Evolutionary conservation across 2,888 invertebrate genomes (phyloP), one percentile per base, ranked within the genome.

Genomic region (Cerastoderma edule): DNA sequence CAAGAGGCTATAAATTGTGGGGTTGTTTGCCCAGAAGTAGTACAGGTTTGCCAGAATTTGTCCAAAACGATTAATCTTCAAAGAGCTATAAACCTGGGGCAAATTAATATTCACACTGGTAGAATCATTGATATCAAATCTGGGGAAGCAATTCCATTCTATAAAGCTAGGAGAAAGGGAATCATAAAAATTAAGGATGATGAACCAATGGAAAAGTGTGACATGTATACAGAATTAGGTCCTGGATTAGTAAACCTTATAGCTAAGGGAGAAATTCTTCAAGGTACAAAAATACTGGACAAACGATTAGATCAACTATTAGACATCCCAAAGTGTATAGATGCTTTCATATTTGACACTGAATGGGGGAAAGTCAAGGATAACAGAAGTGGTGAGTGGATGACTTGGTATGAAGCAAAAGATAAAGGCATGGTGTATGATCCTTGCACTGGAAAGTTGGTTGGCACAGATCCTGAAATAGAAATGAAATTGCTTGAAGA

Each of bases 61-160:
- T 84, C 83, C 8, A 67, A 88, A 54, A 79, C 85, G 53, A 72
- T 87, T n/a, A 84, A 85, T 68, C 75, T 90, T 28, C 84, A 86
- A 53, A 87, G 87, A 72, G 89, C 89, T 30, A 83, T 89, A 69
- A 85, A 87, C 57, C 79, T 78, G 53, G 90, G 90, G 76, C 91
- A 96, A 65, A 94, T 97, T 67, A 96, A 96, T 93, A 95, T 95
- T 60, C 95, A 96, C 93, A 96, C 73, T 95, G 96, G 27, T 19
- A 79, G 81, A 60, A 82, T 85, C n/a, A 83, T 87, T 28, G 86
- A 88, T 75, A 75, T 85, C 48, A 83, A 76, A 44, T 96, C 89
- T 48, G 90, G 89, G 89, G 95, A 95, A 74, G 95, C 83, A 1
- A 63, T 90, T 27, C 82, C 90, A 13, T 80, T 92, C 63, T 85